Evolutionary conservation across 2,113 vertebrate species (phyloP).

Genomic region (Phoenicopterus ruber): DNA sequence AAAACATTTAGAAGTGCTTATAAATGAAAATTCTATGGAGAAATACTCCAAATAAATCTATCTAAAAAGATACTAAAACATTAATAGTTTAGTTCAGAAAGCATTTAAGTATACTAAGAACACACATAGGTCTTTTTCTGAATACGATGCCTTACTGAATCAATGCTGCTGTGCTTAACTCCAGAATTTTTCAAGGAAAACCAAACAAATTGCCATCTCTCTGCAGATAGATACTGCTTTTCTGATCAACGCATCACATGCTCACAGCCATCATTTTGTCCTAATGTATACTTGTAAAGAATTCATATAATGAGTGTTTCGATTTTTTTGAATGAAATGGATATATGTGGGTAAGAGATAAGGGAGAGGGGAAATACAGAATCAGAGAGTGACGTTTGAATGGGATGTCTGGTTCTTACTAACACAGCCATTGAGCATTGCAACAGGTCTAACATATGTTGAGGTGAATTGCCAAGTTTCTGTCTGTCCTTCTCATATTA

Average conservation of each 20-base stretch:
- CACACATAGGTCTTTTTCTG: not conserved
- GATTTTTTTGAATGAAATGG: not conserved
- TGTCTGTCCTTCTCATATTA: not conserved
- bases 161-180: not conserved
- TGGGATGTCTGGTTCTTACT: not conserved
- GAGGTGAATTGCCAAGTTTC: not conserved
- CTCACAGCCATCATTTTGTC: not conserved
- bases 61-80: not conserved
- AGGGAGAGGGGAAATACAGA: not conserved
- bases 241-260: not conserved
- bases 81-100: not conserved
- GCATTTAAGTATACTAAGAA: not conserved
- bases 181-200: not conserved
- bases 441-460: not conserved
- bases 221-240: not conserved
- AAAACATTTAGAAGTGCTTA: not conserved
- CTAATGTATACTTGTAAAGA: not conserved
- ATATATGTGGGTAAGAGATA: not conserved
- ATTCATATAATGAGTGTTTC: not conserved
- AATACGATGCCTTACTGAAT: not conserved
- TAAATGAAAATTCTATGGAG: not conserved
- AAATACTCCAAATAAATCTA: not conserved
- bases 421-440: not conserved
- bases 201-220: constrained; percentile 4
- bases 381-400: not conserved